phyloP scores from a whole-genome alignment of 2,888 invertebrate genomes.

The Abrostola triplasia region DNA sequence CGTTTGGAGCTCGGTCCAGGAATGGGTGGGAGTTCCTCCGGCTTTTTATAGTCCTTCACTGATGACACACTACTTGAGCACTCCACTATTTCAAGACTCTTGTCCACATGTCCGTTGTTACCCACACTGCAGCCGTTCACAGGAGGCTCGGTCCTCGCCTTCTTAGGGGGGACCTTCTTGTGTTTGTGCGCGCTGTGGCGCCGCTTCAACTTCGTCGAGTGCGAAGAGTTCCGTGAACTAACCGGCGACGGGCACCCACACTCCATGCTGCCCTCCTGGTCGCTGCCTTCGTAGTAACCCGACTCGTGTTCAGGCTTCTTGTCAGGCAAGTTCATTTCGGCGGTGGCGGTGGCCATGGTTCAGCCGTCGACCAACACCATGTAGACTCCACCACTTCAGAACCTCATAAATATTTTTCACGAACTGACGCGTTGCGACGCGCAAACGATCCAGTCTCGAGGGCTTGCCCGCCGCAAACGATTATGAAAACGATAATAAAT shows the following conservation, averaged over 20 bases:
- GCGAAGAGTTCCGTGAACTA: conserved; percentile 83
- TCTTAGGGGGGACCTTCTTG: conserved; percentile 77
- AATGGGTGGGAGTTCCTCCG: conserved; percentile 68
- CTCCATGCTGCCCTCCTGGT: conserved; percentile 89
- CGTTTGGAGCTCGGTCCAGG: conserved; percentile 76
- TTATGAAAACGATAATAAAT: conserved; percentile 55
- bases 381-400: conserved; percentile 66
- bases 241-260: conserved; percentile 83
- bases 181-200: conserved; percentile 78
- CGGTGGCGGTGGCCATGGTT: conserved; percentile 86
- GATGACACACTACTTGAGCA: conserved; percentile 64
- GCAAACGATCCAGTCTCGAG: conserved; percentile 19
- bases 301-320: conserved; percentile 93
- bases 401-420: conserved; percentile 55
- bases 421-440: conserved; percentile 32
- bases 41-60: conserved; percentile 68
- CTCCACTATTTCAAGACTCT: conserved; percentile 82
- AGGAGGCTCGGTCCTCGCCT: conserved; percentile 71
- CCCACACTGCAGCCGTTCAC: conserved; percentile 70
- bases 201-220: conserved; percentile 79
- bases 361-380: conserved; percentile 80
- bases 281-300: conserved; percentile 94
- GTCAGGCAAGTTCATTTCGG: conserved; percentile 89
- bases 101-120: conserved; percentile 65
- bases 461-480: conserved; percentile 37